Base-by-base conservation (phyloP, 2,113 vertebrate genomes). In the Micronycteris hirsuta region DNA sequence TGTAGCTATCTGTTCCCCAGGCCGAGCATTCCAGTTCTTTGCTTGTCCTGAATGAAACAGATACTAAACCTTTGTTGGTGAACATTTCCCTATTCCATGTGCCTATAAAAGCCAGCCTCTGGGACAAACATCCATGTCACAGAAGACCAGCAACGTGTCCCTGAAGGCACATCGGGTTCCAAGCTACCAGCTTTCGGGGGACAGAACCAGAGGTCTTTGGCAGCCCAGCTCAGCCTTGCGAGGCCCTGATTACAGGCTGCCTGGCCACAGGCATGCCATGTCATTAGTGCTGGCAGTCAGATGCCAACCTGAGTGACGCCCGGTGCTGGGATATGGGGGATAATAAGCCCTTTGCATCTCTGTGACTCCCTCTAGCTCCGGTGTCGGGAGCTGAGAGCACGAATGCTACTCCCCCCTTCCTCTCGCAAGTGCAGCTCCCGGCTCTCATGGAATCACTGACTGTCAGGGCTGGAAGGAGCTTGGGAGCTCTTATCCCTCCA, bases 281-380 rank as follows among this genome's bases (percentile, higher is more conserved):
- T 92, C 82, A 89, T 96, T 86, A 95, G 84, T 38, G 36, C 74
- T 15, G 8, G 58, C 81, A n/a, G 33, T 93, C 95, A 73, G 84
- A 81, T 19, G 74, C 83, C 47, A 58, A 38, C 45, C 67, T 9
- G 47, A 70, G 76, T 19, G 88, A 92, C 0, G 26, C 41, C 52
- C 13, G 36, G 10, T 49, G 63, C 70, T 54, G 54, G 80, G 63
- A 67, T 73, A 36, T 33, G 52, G 90, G 73, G 45, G 65, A 58
- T 71, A 86, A 84, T 20, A 80, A 81, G n/a, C 71, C 56, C 80
- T 45, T 90, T 86, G 81, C 2, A 0, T 11, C 52, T 15, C 41
- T 19, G 58, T 11, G 24, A 31, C 36, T 67, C 6, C 74, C 78
- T 89, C 78, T 0, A 3, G 7, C 56, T 82, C n/a, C 20, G 33